A percentile compares a stretch with the other conserved stretches of the same genome.
Evolutionary conservation across 2,797 vertebrate species (phyloP).

Genomic region (Eptatretus atami): DNA sequence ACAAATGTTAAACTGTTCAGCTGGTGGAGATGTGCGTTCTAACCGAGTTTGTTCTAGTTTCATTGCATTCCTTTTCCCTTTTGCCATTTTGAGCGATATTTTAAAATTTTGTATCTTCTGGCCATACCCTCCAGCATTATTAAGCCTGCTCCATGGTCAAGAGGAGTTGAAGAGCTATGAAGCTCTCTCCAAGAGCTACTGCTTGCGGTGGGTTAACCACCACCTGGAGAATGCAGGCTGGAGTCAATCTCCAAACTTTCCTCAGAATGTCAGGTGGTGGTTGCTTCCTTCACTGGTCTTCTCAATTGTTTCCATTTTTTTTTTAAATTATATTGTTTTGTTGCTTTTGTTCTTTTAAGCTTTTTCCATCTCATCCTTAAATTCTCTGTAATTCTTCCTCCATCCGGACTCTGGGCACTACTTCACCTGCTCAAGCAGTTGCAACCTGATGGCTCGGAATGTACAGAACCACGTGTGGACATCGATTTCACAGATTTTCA

Average conservation of each 20-base stretch:
- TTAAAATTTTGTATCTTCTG: too few species aligned
- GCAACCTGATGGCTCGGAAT: conserved; percentile 64
- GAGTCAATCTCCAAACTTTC: conserved; percentile 45
- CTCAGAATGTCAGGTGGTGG: conserved; percentile 51
- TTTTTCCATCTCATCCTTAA: too few species aligned
- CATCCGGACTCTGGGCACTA: conserved; percentile 62
- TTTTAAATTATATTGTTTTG: too few species aligned
- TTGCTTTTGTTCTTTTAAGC: too few species aligned
- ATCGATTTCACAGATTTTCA: conserved; percentile 53
- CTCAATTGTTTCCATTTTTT: too few species aligned
- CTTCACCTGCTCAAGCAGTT: conserved; percentile 60
- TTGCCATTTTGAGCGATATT: too few species aligned
- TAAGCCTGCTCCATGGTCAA: conserved; percentile 49
- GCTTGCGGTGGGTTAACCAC: conserved; percentile 68
- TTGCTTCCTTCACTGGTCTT: background rate
- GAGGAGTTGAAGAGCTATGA: conserved; percentile 71
- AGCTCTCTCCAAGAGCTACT: conserved; percentile 68
- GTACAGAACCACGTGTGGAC: conserved; percentile 39
- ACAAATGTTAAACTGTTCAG: too few species aligned
- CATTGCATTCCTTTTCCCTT: too few species aligned
- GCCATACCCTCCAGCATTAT: conserved; percentile 23
- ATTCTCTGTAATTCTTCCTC: too few species aligned
- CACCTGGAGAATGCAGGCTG: conserved; percentile 51
- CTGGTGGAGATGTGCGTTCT: too few species aligned
- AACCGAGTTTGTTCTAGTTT: too few species aligned